Evolutionary conservation across 1,140 invertebrate species (phyloP).

Genomic region (Trachelipus rathkii): DNA sequence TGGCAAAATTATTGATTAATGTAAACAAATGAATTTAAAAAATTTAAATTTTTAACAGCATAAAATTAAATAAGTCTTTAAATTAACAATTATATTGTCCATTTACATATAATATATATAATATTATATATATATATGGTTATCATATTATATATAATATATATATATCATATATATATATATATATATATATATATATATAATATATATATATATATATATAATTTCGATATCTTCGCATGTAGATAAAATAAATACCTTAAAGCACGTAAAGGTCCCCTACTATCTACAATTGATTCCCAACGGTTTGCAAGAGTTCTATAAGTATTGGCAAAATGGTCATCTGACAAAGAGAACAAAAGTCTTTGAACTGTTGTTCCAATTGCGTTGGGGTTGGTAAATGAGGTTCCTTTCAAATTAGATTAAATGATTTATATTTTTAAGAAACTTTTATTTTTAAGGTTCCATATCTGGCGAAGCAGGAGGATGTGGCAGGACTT

Average conservation of each 20-base stretch:
- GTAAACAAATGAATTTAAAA: no score
- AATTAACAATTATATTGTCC: no score
- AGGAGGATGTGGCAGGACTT: conserved; percentile 24
- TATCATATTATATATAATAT: no score
- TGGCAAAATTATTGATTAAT: no score
- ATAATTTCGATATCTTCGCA: no score
- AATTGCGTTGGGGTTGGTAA: conserved; percentile 16
- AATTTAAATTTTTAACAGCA: no score
- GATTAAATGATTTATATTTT: conserved; percentile 14
- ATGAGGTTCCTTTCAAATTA: conserved; percentile 14
- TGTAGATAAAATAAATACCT: not conserved
- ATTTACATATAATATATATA: no score
- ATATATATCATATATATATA: no score
- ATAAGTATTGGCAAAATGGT: conserved; percentile 8
- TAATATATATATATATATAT: no score
- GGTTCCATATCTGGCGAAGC: conserved; percentile 28
- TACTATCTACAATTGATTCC: conserved; percentile 20
- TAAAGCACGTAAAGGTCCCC: conserved; percentile 24
- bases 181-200: no score
- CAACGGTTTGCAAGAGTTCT: conserved; percentile 17
- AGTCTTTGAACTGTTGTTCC: not conserved
- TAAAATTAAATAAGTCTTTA: no score
- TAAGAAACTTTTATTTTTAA: conserved; percentile 14
- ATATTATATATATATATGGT: no score
- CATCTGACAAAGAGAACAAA: conserved; percentile 13